Evolutionary conservation across 2,888 invertebrate genomes (phyloP).

Genomic region (Acanthoscelides obtectus): DNA sequence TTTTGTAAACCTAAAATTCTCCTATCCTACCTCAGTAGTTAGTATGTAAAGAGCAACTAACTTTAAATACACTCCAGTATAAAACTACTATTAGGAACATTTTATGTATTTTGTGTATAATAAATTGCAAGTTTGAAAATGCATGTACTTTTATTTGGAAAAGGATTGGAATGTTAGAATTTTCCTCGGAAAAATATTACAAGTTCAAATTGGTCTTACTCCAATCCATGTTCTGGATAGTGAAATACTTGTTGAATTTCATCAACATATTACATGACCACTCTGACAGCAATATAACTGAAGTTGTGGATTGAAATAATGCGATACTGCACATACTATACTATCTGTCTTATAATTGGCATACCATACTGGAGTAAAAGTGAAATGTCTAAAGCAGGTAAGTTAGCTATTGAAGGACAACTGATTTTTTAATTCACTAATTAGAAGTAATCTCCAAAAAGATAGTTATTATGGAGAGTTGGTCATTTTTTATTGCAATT

Average conservation of each 20-base stretch:
- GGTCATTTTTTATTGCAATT: too few relatives aligned
- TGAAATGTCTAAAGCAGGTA: background rate
- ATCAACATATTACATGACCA: too few relatives aligned
- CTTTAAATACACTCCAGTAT: background rate
- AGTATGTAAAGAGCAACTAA: background rate
- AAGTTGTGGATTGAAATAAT: too few relatives aligned
- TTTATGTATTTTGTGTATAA: background rate
- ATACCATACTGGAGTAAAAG: background rate
- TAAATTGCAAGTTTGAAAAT: background rate
- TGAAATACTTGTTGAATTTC: too few relatives aligned
- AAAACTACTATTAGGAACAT: background rate
- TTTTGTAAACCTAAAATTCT: background rate
- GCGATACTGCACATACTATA: too few relatives aligned
- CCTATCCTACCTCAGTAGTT: background rate
- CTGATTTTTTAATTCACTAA: background rate
- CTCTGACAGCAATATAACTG: too few relatives aligned
- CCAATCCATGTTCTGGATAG: too few relatives aligned
- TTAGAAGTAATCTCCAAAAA: too few relatives aligned
- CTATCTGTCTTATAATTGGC: background rate
- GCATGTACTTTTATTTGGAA: background rate
- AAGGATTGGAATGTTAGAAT: background rate
- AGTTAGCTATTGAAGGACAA: background rate
- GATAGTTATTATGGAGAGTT: too few relatives aligned
- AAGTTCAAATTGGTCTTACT: too few relatives aligned
- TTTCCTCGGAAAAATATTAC: too few relatives aligned